These are phyloP conservation scores for Eunapius fragilis DNA, from an alignment of 37 sponge, comb jelly and placozoan genomes.

Conservation along the genomic window DNA sequence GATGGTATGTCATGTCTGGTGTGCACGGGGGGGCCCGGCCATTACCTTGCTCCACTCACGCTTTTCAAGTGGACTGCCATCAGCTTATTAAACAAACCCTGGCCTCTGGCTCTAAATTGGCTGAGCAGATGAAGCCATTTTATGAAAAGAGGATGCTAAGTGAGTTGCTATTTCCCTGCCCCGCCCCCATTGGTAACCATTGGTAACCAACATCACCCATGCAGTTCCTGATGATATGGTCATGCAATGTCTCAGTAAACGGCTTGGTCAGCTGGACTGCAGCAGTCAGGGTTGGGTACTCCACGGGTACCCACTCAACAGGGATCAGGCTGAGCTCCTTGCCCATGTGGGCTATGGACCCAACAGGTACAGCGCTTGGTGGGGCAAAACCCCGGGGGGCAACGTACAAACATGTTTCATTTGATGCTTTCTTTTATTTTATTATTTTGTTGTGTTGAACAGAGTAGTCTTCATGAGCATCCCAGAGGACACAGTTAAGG, in stretches of 20 bases:
- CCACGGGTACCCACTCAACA: constrained; percentile 86
- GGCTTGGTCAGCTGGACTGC: constrained; percentile 82
- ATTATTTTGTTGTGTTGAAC: not conserved
- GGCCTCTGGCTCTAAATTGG: constrained; percentile 60
- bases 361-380: constrained; percentile 63
- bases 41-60: not conserved
- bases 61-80: constrained; percentile 50
- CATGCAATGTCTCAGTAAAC: constrained; percentile 48
- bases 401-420: not conserved
- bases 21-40: no score
- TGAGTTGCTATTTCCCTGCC: constrained; percentile 30
- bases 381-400: not conserved
- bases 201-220: not conserved
- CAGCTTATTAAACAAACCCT: constrained; percentile 68
- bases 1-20: constrained; percentile 65
- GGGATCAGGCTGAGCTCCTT: constrained; percentile 89
- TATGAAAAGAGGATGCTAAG: constrained; percentile 75
- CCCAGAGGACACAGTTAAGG: constrained; percentile 75
- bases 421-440: no score
- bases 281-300: constrained; percentile 88
- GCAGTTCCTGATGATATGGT: constrained; percentile 93
- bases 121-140: constrained; percentile 85
- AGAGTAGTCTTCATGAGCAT: constrained; percentile 89
- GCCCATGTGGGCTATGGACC: constrained; percentile 64
- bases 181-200: not conserved